Evolutionary conservation across 2,113 vertebrate species (phyloP).

Genomic region (Motacilla tschutschensis): DNA sequence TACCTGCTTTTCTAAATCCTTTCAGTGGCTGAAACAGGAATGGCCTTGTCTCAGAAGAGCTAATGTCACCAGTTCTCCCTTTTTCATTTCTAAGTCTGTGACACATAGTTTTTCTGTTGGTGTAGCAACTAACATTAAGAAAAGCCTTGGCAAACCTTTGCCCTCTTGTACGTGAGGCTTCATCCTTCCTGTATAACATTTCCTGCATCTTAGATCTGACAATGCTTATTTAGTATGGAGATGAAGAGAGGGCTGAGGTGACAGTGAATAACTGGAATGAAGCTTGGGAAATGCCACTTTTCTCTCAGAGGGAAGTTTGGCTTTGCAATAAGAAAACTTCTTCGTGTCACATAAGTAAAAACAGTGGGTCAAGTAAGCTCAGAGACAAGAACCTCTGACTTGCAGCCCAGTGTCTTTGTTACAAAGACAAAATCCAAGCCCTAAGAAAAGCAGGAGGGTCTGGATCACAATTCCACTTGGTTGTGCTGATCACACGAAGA

Average conservation of each 20-base stretch:
- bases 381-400: background rate
- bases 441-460: background rate
- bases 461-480: background rate
- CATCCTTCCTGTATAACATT: background rate
- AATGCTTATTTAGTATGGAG: background rate
- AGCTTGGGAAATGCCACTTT: background rate
- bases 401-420: background rate
- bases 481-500: background rate
- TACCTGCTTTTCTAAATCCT: background rate
- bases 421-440: background rate
- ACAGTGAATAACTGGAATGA: background rate
- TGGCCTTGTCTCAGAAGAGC: background rate
- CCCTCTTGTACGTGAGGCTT: background rate
- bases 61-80: background rate
- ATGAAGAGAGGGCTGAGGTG: background rate
- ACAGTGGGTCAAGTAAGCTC: background rate
- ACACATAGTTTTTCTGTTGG: background rate
- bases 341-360: background rate
- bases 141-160: background rate
- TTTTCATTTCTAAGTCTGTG: background rate
- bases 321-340: background rate
- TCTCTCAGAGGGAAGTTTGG: background rate
- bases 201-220: background rate
- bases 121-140: background rate
- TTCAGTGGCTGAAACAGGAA: constrained; percentile 2